A percentile compares a stretch with the other conserved stretches of the same genome.
Conservation (phyloP, 2,888 invertebrate genomes). For the Eupithecia subfuscata region DNA sequence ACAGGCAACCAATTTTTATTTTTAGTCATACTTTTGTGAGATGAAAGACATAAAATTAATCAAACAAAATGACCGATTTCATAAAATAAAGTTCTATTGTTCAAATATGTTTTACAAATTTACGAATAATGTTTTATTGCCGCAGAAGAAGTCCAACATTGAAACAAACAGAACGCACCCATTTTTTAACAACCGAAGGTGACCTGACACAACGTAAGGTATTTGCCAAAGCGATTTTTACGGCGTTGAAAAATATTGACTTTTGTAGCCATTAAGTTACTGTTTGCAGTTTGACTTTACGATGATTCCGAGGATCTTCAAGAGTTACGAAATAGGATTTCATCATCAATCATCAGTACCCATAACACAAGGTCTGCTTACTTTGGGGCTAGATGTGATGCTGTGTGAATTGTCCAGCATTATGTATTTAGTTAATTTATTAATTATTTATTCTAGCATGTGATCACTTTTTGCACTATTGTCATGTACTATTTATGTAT, state of each 20-base stretch:
- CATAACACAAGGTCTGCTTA: not conserved
- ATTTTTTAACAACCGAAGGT: not conserved
- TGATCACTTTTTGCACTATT: too few relatives aligned
- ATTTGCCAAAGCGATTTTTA: slow-evolving; percentile 32
- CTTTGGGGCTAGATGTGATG: not conserved
- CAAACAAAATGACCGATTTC: not conserved
- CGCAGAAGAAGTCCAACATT: slow-evolving; percentile 6
- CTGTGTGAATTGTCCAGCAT: not conserved
- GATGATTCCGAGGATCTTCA: not conserved
- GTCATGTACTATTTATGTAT: too few relatives aligned
- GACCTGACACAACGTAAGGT: not conserved
- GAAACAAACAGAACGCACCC: not conserved
- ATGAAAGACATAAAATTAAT: not conserved
- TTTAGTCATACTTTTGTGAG: not conserved
- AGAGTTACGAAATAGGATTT: not conserved
- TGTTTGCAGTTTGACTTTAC: not conserved
- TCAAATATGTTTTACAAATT: not conserved
- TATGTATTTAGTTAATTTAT: not conserved
- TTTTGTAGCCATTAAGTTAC: slow-evolving; percentile 30
- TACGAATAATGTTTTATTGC: not conserved
- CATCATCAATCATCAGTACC: not conserved
- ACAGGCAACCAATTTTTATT: too few relatives aligned
- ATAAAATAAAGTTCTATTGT: not conserved
- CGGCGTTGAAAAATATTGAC: slow-evolving; percentile 36
- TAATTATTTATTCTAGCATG: too few relatives aligned